Percentiles rank a stretch among this genome's conserved stretches.
Evolutionary conservation across 2,888 invertebrate genomes (phyloP).

Genomic region (Plebejus anna): DNA sequence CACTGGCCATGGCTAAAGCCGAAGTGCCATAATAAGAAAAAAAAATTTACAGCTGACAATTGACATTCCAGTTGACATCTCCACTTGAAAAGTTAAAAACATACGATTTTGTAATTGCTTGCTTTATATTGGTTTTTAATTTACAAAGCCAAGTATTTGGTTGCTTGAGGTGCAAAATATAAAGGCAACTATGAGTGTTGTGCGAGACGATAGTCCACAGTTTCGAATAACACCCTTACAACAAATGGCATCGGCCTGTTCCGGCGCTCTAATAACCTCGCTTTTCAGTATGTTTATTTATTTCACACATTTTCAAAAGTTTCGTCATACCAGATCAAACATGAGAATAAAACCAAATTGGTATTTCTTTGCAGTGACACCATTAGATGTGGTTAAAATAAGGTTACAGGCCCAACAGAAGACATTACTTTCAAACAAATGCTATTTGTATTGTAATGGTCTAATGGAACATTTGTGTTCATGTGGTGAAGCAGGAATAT

Average conservation of each 20-base stretch:
- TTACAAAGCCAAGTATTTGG: background rate
- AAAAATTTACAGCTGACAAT: background rate
- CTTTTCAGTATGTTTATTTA: constrained; percentile 84
- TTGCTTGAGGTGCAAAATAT: constrained; percentile 2
- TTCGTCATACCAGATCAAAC: background rate
- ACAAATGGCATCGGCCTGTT: constrained; percentile 91
- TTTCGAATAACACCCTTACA: constrained; percentile 89
- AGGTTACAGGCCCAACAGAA: constrained; percentile 97
- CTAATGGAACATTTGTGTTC: constrained; percentile 98
- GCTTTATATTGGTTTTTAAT: constrained; percentile 19
- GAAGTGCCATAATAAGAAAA: no score
- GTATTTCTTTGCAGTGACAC: constrained; percentile 88
- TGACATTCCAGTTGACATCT: constrained; percentile 20
- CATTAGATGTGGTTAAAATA: constrained; percentile 99
- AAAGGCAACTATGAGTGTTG: constrained; percentile 50
- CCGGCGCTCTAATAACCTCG: constrained; percentile 94
- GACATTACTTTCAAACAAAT: constrained; percentile 88
- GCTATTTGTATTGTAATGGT: constrained; percentile 98
- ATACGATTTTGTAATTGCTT: background rate
- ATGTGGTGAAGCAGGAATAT: constrained; percentile 85
- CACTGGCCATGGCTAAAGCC: no score
- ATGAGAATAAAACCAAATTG: background rate
- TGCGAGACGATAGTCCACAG: constrained; percentile 85
- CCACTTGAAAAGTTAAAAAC: background rate
- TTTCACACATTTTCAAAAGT: background rate